Percentiles rank a stretch among this genome's conserved stretches.
Conservation (phyloP, 1,140 invertebrate species). For the Platyura marginata region DNA sequence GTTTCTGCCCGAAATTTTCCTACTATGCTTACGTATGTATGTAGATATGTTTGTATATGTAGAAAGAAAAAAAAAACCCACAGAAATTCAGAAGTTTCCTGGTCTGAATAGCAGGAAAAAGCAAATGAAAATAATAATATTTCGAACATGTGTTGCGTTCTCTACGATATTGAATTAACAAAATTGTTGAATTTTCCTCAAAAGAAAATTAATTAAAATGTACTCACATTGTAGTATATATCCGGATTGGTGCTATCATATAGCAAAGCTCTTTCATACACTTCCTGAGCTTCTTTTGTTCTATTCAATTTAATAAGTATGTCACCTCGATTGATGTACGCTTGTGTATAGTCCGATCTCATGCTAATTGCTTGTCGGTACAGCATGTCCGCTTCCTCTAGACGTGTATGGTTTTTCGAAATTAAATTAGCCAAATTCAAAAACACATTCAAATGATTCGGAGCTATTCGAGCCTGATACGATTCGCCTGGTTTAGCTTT, state of each 20-base stretch:
- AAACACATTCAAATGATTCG: conserved; percentile 91
- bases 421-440: conserved; percentile 90
- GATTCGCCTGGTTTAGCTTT: conserved; percentile 81
- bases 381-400: conserved; percentile 85
- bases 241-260: conserved; percentile 92
- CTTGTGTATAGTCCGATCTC: conserved; percentile 92
- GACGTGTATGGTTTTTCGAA: conserved; percentile 74
- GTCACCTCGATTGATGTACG: conserved; percentile 92
- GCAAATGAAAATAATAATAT: no score
- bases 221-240: conserved; percentile 88
- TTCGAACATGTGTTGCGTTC: no score
- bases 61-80: no score
- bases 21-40: no score
- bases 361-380: conserved; percentile 91
- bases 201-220: no score
- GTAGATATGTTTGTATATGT: no score
- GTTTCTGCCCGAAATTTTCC: no score
- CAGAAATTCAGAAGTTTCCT: no score
- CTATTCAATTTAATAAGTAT: conserved; percentile 89
- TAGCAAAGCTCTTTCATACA: conserved; percentile 81
- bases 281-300: conserved; percentile 85
- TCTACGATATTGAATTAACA: no score
- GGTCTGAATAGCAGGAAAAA: no score
- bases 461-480: conserved; percentile 88
- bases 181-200: no score